Evolutionary conservation across 2,113 vertebrate species (phyloP), one percentile per base, ranked within the genome.

Genomic region (Hystrix brachyura): DNA sequence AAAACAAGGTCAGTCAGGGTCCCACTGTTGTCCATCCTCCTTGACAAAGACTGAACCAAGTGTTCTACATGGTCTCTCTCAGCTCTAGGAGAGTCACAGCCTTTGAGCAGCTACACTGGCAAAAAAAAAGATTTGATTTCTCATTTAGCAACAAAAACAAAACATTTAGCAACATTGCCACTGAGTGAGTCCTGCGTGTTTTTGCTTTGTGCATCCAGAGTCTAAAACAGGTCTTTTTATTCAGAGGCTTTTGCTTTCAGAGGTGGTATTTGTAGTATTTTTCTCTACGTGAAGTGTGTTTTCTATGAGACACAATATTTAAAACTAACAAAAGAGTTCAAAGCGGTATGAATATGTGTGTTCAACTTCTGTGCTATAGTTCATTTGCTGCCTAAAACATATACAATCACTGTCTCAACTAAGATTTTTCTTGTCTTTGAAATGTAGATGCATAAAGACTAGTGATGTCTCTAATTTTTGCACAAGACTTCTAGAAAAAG

Each of bases 311-410:
- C 25, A 89, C 34, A 82, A 38, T 46, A 23, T 95, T 88, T 79
- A 89, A 94, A 91, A 65, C 65, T 57, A n/a, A 67, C 11, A 76
- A 38, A 25, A 83, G 4, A 19, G 0, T 74, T 69, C n/a, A 81
- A 94, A 92, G 59, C 43, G 82, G 19, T 55, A 25, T 91, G 78
- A 93, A 65, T 95, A n/a, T 82, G 51, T 65, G 59, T 91, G 29
- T 84, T 87, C 85, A 74, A 85, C 14, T 71, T 87, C 48, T 51
- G 21, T 96, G 71, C 67, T 90, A 72, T 55, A 29, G 11, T 83
- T 90, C 23, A 9, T 86, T 86, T 78, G 57, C 43, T 48, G n/a
- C 19, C 27, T 29, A n/a, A 69, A 76, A 59, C 59, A 38, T 25
- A 71, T 72, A 59, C 55, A 46, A 43, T 82, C 67, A 53, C 7